These are phyloP conservation scores for Euura saliciscinereae DNA, from an alignment of 1,140 invertebrate genomes.

Conservation along the genomic window DNA sequence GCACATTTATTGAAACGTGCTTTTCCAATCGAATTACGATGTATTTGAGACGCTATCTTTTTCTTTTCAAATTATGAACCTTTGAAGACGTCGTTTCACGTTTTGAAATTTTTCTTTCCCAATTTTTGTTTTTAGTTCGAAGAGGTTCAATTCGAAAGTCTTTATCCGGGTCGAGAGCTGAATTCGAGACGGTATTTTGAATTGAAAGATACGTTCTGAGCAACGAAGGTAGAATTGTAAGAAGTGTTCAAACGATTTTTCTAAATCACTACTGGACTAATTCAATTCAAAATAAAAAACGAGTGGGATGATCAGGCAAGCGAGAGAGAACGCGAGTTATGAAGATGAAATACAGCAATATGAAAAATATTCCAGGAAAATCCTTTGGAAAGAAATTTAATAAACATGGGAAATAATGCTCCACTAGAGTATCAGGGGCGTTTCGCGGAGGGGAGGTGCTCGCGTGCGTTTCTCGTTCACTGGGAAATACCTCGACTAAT, in stretches of 20 bases:
- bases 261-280: neutral
- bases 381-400: conserved; percentile 37
- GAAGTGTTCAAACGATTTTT: neutral
- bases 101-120: neutral
- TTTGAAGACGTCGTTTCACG: no score
- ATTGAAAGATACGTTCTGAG: neutral
- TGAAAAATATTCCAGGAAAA: neutral
- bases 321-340: neutral
- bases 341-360: neutral
- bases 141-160: no score
- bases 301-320: neutral
- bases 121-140: neutral
- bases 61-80: no score
- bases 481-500: conserved; percentile 34
- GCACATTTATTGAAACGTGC: no score
- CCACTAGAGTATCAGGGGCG: conserved; percentile 1
- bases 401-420: conserved; percentile 31
- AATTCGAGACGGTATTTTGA: no score
- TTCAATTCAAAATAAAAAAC: neutral
- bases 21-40: no score
- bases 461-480: neutral
- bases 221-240: neutral
- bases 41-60: no score
- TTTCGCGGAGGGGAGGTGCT: no score
- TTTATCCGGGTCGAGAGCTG: no score